Conservation (phyloP, 2,113 vertebrate genomes). For the Lampris incognitus region DNA sequence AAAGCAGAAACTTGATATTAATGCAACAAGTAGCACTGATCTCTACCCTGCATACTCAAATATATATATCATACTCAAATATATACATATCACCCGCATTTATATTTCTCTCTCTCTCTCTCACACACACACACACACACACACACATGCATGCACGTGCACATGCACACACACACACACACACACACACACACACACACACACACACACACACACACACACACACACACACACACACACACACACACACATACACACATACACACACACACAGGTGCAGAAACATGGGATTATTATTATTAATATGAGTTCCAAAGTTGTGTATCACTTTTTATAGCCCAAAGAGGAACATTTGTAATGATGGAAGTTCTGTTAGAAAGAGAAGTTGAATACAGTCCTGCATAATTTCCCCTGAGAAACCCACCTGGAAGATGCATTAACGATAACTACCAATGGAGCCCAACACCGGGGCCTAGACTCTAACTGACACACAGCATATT, state of each 20-base stretch:
- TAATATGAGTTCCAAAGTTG: background rate
- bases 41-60: background rate
- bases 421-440: slow-evolving; percentile 27
- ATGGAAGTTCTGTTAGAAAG: slow-evolving; percentile 55
- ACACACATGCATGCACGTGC: background rate
- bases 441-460: slow-evolving; percentile 10
- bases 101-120: no score
- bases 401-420: slow-evolving; percentile 71
- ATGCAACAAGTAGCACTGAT: background rate
- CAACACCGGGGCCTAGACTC: slow-evolving; percentile 1
- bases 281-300: background rate
- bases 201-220: slow-evolving; percentile 4
- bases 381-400: slow-evolving; percentile 35
- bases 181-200: background rate
- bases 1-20: background rate
- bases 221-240: background rate
- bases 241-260: background rate
- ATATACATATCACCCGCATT: no score
- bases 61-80: no score
- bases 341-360: slow-evolving; percentile 58
- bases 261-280: no score
- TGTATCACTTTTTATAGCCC: slow-evolving; percentile 37
- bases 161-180: background rate
- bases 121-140: background rate
- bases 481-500: slow-evolving; percentile 4